phyloP scores from a whole-genome alignment of 2,888 invertebrate genomes.

The Eurytoma adleriae region DNA sequence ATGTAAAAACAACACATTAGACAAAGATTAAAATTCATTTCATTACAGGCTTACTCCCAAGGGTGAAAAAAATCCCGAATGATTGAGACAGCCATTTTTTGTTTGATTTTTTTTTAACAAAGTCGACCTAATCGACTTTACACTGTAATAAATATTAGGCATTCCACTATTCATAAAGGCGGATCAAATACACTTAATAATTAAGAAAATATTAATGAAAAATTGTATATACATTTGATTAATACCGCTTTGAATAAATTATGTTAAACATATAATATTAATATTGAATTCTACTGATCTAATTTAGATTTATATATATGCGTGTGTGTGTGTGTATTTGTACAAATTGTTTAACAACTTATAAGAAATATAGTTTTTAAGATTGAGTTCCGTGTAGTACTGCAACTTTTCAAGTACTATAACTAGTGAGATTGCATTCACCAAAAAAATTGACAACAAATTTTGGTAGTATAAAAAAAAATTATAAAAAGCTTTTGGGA shows the following conservation, averaged over 20 bases:
- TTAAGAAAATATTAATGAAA: constrained; percentile 58
- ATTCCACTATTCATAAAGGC: constrained; percentile 72
- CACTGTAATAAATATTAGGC: constrained; percentile 70
- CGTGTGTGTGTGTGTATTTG: constrained; percentile 43
- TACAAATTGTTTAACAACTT: constrained; percentile 54
- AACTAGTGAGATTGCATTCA: no score
- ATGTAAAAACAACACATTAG: no score
- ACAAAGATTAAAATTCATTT: no score
- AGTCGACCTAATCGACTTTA: constrained; percentile 63
- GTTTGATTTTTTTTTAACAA: constrained; percentile 57
- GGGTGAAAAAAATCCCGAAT: constrained; percentile 46
- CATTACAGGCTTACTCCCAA: not conserved
- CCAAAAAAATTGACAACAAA: no score
- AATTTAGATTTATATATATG: constrained; percentile 45
- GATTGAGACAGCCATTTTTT: constrained; percentile 70
- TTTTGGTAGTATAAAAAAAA: not conserved
- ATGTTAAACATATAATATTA: constrained; percentile 59
- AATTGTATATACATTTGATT: constrained; percentile 73
- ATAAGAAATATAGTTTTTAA: constrained; percentile 49
- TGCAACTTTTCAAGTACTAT: no score
- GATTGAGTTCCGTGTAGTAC: constrained; percentile 2
- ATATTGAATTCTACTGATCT: constrained; percentile 48
- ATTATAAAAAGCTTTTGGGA: constrained; percentile 19
- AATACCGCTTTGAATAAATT: constrained; percentile 71
- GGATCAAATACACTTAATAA: constrained; percentile 67